Base-by-base conservation (phyloP, 2,888 invertebrate genomes). In the Elysia crispata region DNA sequence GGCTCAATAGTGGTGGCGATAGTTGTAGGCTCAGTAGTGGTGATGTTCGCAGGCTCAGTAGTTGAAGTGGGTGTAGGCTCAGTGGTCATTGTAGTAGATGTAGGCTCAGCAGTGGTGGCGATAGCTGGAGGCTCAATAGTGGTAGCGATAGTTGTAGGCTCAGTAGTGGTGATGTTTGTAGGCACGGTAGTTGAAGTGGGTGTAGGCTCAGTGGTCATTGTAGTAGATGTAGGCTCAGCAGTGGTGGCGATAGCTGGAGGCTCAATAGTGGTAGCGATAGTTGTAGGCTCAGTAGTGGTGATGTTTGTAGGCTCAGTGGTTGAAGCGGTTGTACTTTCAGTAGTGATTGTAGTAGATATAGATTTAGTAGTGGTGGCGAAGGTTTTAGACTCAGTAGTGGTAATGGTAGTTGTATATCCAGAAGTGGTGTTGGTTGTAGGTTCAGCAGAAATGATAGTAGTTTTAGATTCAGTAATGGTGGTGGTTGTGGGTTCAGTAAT, bases 321-420 rank as follows among this genome's bases (percentile, higher is more conserved):
- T n/a, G n/a, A n/a, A n/a, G n/a, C n/a, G n/a, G n/a, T n/a, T n/a
- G n/a, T n/a, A 6, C 25, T 13, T 41, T 75, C 1, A 15, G 49
- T 30, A 15, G 60, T 23, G n/a, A 3, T 72, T 15, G 49, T 5
- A 18, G 13, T 18, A n/a, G n/a, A n/a, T 49, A 15, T 33, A 50
- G 50, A 54, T 41, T 72, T 8, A 66, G 23, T 60, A 50, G 1
- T 67, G 75, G 20, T n/a, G 66, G 1, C 67, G 20, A 20, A 73
- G 64, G 20, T 18, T 31, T 23, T 41, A n/a, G n/a, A n/a, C n/a
- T n/a, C n/a, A 41, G 11, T 41, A 41, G 41, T 41, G 11, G 41
- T 41, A 41, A 11, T 41, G 11, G 5, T 41, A 11, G 3, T 3
- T 41, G 41, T 3, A 41, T 41, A 6, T 41, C 11, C 41, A 41